Evolutionary conservation across 2,888 invertebrate genomes (phyloP), one percentile per base, ranked within the genome.

Genomic region (Taenaris catops): DNA sequence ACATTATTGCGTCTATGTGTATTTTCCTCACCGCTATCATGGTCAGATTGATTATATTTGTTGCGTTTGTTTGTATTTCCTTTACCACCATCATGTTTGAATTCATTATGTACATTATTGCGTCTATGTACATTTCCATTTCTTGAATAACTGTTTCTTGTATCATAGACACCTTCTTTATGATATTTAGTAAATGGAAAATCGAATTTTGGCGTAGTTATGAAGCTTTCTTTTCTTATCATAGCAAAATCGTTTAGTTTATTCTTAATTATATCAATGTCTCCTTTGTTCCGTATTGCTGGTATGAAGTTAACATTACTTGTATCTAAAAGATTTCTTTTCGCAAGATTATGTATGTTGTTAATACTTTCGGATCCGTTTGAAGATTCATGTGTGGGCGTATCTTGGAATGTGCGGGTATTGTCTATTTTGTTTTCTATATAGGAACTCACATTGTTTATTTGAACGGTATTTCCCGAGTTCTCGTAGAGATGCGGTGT

Each of bases 221-320:
- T 46, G 9, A 55, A 45, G 0, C 58, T 58, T 25, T 53, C 47
- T 9, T 44, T 46, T 35, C 53, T 46, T 0, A 34, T 16, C 53
- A 69, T 49, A n/a, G 34, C 41, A 20, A 63, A 63, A 1, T 53
- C 17, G 3, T 58, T 53, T 1, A 69, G 9, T 0, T 38, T 42
- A 11, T 50, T 48, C 40, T 50, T 64, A 0, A 60, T 38, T 2
- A 11, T 24, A 2, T 28, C 18, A 0, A 29, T 21, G 1, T 48
- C 25, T 1, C 37, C 28, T 14, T 31, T 39, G 7, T 28, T 32
- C 24, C 31, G 35, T 7, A 33, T 12, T 12, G 25, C 21, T 4
- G 27, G 35, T 17, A 31, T 17, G 5, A 10, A 16, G 4, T 23
- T 10, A 8, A n/a, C 18, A 6, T 29, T 2, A 2, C 9, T 5